These are phyloP conservation scores for Dunckerocampus dactyliophorus DNA, from an alignment of 2,113 vertebrate genomes.

Conservation along the genomic window DNA sequence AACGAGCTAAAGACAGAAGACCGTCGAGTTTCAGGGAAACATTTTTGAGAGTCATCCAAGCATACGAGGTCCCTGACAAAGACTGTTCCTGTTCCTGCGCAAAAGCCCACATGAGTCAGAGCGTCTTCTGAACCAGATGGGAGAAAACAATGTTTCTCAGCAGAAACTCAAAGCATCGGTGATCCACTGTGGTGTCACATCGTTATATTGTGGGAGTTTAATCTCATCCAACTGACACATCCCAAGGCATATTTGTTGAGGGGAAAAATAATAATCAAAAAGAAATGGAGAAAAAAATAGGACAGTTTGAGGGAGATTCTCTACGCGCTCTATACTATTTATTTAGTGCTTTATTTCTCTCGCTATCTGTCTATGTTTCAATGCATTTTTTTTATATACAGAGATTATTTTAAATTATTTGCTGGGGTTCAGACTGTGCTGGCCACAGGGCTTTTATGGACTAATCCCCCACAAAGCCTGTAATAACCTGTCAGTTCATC, in stretches of 20 bases:
- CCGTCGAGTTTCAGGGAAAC: conserved; percentile 7
- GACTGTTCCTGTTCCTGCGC: conserved; percentile 60
- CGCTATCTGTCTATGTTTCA: conserved; percentile 33
- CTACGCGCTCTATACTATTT: conserved; percentile 36
- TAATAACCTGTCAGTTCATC: conserved; percentile 80
- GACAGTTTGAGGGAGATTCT: conserved; percentile 54
- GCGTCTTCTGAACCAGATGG: conserved; percentile 61
- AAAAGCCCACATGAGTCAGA: conserved; percentile 66
- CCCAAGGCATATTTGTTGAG: conserved; percentile 52
- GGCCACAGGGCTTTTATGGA: conserved; percentile 72
- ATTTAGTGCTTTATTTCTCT: conserved; percentile 31
- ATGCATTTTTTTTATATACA: conserved; percentile 48
- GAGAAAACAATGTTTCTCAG: conserved; percentile 56
- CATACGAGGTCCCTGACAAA: conserved; percentile 49
- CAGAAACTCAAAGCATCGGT: conserved; percentile 61
- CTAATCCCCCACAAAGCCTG: conserved; percentile 76
- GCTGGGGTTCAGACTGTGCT: conserved; percentile 56
- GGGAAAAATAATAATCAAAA: conserved; percentile 9
- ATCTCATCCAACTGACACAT: conserved; percentile 71
- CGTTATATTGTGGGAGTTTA: conserved; percentile 70
- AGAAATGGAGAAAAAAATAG: conserved; percentile 54
- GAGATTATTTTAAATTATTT: conserved; percentile 75
- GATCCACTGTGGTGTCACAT: conserved; percentile 59
- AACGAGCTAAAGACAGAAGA: conserved; percentile 10
- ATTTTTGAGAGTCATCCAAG: conserved; percentile 28